Evolutionary conservation across 2,797 vertebrate genomes (phyloP).

Genomic region (Fratercula arctica): DNA sequence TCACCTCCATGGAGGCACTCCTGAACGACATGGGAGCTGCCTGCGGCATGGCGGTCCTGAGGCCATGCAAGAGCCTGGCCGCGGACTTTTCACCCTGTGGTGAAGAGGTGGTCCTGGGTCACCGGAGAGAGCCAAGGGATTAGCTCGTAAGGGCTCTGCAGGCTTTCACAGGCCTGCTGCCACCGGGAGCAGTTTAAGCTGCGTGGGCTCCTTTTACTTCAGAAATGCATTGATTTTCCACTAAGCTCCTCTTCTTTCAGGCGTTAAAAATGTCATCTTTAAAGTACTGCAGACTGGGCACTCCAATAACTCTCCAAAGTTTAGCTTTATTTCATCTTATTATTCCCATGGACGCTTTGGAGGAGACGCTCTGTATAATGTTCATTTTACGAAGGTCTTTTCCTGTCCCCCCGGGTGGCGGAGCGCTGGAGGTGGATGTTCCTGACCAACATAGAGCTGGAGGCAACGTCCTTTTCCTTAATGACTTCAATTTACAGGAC

Average conservation of each 20-base stretch:
- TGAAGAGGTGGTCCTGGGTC: neutral
- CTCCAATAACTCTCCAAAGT: neutral
- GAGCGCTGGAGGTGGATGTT: neutral
- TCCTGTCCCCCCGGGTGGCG: neutral
- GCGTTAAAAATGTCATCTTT: slow-evolving; percentile 6
- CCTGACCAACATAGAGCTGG: neutral
- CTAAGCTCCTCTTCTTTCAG: neutral
- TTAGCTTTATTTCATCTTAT: neutral
- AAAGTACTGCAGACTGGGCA: neutral
- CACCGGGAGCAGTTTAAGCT: neutral
- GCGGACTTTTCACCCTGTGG: neutral
- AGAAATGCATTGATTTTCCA: slow-evolving; percentile 29
- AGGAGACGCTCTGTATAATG: neutral
- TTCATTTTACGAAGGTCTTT: neutral
- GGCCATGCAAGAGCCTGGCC: neutral
- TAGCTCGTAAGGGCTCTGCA: neutral
- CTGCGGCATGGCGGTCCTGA: rapidly evolving
- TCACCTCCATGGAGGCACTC: neutral
- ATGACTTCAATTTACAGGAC: neutral
- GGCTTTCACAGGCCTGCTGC: neutral
- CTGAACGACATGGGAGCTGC: neutral
- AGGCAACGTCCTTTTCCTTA: neutral
- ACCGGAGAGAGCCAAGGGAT: neutral
- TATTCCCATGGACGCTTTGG: neutral
- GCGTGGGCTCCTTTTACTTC: slow-evolving; percentile 28